Percentiles rank a stretch among this genome's conserved stretches.
phyloP scores from a whole-genome alignment of 2,888 invertebrate species.

The Cosmia pyralina region DNA sequence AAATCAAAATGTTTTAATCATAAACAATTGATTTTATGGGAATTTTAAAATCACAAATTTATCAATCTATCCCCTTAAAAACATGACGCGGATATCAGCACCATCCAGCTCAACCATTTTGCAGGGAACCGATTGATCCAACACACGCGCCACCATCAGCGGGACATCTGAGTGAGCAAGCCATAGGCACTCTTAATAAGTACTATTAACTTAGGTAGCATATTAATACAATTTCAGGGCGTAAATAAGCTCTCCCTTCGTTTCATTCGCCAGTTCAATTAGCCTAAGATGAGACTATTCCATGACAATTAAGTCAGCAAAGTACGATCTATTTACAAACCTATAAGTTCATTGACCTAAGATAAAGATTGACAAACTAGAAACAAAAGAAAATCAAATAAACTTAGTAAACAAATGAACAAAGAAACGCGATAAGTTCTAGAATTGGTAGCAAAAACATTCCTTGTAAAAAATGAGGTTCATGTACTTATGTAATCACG shows the following conservation, averaged over 20 bases:
- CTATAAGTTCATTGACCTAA: conserved; percentile 15
- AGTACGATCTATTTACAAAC: not conserved
- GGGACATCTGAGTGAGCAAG: too few relatives aligned
- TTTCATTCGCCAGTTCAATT: too few relatives aligned
- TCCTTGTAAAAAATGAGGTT: not conserved
- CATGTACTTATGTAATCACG: not conserved
- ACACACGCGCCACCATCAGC: too few relatives aligned
- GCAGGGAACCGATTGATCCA: too few relatives aligned
- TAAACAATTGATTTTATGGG: too few relatives aligned
- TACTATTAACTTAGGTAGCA: too few relatives aligned
- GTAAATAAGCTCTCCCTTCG: not conserved
- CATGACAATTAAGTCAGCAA: not conserved
- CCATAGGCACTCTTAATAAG: too few relatives aligned
- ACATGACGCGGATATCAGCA: too few relatives aligned
- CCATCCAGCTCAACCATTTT: too few relatives aligned
- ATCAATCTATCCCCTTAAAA: too few relatives aligned
- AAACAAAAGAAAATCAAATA: not conserved
- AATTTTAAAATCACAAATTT: too few relatives aligned
- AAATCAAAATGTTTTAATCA: too few relatives aligned
- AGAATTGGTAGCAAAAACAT: not conserved
- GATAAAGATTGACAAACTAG: conserved; percentile 14
- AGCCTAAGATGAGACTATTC: not conserved
- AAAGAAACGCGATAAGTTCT: not conserved
- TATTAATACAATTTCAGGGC: not conserved
- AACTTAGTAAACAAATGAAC: not conserved